Percentiles rank a stretch among this genome's conserved stretches.
Conservation (phyloP, 2,797 vertebrate species). For the Kryptopterus vitreolus region DNA sequence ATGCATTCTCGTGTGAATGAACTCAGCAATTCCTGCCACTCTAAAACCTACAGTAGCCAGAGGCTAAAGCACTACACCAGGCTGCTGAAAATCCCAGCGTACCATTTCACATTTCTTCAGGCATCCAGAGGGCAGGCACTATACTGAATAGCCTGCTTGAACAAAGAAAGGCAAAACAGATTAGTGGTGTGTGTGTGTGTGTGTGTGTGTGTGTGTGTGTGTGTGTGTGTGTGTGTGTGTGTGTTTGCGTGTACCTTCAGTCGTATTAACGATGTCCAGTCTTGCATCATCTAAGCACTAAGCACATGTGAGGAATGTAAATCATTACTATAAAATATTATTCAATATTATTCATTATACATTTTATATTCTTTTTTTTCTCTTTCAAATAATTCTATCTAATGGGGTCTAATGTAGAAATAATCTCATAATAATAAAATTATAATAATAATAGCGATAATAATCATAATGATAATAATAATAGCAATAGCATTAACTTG, state of each 20-base stretch:
- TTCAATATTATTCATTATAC: too few relatives aligned
- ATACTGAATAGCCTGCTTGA: constrained; percentile 11
- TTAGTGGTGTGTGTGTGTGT: neutral
- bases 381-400: neutral
- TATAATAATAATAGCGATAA: too few relatives aligned
- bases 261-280: neutral
- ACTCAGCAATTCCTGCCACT: neutral
- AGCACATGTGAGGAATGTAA: neutral
- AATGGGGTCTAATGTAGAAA: neutral
- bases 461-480: too few relatives aligned
- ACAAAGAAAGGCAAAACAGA: constrained; percentile 19
- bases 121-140: constrained; percentile 16
- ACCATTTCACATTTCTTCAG: constrained; percentile 19
- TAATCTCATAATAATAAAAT: neutral
- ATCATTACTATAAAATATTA: neutral
- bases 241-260: neutral
- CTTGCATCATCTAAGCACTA: neutral
- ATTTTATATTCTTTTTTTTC: too few relatives aligned
- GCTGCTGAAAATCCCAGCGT: neutral
- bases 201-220: constrained; percentile 14
- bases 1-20: constrained; percentile 7
- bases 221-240: neutral
- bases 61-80: constrained; percentile 2
- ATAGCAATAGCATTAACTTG: too few relatives aligned
- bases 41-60: constrained; percentile 25